Percentiles rank a stretch among this genome's conserved stretches.
Evolutionary conservation across 2,113 vertebrate genomes (phyloP).

Genomic region (Grallaria varia): DNA sequence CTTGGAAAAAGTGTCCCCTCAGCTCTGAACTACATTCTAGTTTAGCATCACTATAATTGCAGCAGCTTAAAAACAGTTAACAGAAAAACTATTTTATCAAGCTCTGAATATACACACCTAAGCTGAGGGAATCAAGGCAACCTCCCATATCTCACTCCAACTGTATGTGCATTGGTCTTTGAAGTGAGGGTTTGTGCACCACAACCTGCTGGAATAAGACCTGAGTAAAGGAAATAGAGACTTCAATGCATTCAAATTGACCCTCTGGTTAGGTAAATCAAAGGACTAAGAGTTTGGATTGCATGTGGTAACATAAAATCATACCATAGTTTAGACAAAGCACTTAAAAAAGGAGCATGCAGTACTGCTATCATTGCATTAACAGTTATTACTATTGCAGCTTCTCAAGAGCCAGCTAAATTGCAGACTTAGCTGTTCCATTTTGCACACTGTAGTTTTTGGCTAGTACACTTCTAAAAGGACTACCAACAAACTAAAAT

Average conservation of each 20-base stretch:
- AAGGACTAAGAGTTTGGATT: background rate
- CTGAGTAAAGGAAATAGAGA: background rate
- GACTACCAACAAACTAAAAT: background rate
- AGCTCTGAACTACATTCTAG: background rate
- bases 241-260: background rate
- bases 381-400: background rate
- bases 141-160: background rate
- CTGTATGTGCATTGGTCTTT: accelerated
- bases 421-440: background rate
- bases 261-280: background rate
- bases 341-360: background rate
- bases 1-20: background rate
- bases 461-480: background rate
- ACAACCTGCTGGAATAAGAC: background rate
- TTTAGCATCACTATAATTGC: background rate
- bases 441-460: accelerated
- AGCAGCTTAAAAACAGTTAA: background rate
- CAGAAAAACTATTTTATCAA: background rate
- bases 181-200: background rate
- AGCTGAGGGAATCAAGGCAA: background rate
- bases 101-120: background rate
- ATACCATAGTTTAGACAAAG: background rate
- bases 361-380: background rate
- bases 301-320: background rate
- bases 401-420: background rate